These are phyloP conservation scores for Holotrichia oblita DNA, from an alignment of 1,140 invertebrate genomes.

Conservation along the genomic window DNA sequence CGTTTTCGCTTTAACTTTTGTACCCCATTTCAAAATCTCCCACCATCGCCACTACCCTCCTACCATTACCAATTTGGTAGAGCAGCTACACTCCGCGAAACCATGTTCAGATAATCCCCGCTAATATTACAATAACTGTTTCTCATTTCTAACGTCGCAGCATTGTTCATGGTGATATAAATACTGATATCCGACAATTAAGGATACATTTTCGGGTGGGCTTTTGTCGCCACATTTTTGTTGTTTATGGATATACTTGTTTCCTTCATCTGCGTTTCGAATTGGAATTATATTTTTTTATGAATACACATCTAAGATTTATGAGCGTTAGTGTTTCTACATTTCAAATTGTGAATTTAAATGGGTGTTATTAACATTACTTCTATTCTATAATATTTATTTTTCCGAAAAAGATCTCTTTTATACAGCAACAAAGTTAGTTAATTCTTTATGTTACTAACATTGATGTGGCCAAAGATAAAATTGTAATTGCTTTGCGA, in stretches of 20 bases:
- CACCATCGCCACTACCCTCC: background rate
- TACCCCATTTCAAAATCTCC: background rate
- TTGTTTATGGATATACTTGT: background rate
- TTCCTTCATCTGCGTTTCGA: background rate
- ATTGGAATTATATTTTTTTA: background rate
- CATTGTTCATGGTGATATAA: background rate
- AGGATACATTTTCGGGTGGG: constrained; percentile 6
- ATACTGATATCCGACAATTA: constrained; percentile 20
- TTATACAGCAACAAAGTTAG: no score
- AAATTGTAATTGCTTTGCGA: no score
- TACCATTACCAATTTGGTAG: background rate
- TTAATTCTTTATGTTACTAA: no score
- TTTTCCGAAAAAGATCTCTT: no score
- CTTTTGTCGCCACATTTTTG: constrained; percentile 11
- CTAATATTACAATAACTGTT: constrained; percentile 14
- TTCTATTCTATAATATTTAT: no score
- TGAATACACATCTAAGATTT: background rate
- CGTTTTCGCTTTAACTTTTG: background rate
- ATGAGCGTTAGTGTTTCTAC: background rate
- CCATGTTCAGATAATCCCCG: constrained; percentile 15
- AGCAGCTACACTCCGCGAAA: constrained; percentile 1
- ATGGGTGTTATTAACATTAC: no score
- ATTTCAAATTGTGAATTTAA: no score
- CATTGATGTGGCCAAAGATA: no score
- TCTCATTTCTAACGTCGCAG: constrained; percentile 5